Evolutionary conservation across 2,113 vertebrate species (phyloP).

Genomic region (Plestiodon gilberti): DNA sequence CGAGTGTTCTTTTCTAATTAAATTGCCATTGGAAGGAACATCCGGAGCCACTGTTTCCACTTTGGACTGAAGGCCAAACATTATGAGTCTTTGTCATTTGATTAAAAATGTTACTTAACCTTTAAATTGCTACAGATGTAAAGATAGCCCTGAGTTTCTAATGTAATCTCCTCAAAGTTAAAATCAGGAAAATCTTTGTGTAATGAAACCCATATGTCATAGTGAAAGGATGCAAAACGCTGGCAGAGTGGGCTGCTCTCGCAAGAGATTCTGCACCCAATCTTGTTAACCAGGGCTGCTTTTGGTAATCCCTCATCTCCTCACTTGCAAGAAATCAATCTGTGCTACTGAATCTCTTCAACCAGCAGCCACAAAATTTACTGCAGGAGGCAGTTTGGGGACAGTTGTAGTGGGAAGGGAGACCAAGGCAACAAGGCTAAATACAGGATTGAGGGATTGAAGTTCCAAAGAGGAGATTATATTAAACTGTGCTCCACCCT

Average conservation of each 20-base stretch:
- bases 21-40: conserved; percentile 63
- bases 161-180: conserved; percentile 79
- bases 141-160: conserved; percentile 77
- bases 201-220: conserved; percentile 85
- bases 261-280: conserved; percentile 77
- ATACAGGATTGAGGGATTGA: conserved; percentile 73
- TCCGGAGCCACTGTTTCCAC: conserved; percentile 66
- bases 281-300: conserved; percentile 81
- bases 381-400: conserved; percentile 75
- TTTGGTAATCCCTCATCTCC: conserved; percentile 82
- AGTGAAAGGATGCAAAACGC: conserved; percentile 76
- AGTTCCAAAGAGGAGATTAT: conserved; percentile 72
- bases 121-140: conserved; percentile 77
- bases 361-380: conserved; percentile 79
- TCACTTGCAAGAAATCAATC: conserved; percentile 82
- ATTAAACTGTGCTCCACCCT: conserved; percentile 69
- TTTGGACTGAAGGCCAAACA: conserved; percentile 66
- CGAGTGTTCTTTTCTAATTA: conserved; percentile 65
- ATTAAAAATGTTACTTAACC: conserved; percentile 80
- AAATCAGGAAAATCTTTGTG: conserved; percentile 80
- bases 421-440: conserved; percentile 76
- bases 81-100: conserved; percentile 77
- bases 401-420: conserved; percentile 68
- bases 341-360: conserved; percentile 79
- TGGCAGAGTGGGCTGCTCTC: conserved; percentile 80